phyloP scores from a whole-genome alignment of 2,113 vertebrate genomes.

The Hippocampus barbouri region DNA sequence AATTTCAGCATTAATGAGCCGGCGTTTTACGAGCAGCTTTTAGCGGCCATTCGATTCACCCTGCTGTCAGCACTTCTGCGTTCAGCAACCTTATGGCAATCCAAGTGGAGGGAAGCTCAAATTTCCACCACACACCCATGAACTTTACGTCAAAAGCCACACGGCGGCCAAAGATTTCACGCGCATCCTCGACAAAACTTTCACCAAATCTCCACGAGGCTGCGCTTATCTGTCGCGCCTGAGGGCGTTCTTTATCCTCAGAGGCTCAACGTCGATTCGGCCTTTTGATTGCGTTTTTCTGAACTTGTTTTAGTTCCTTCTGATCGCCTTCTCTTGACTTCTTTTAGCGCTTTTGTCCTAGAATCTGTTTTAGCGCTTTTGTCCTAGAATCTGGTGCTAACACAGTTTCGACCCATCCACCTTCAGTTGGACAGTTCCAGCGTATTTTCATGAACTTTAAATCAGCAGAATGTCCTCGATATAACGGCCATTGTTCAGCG shows the following conservation, averaged over 20 bases:
- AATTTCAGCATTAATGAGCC: not conserved
- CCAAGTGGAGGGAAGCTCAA: not conserved
- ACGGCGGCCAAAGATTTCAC: not conserved
- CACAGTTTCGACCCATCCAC: not conserved
- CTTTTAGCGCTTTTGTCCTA: not conserved
- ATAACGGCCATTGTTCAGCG: constrained; percentile 15
- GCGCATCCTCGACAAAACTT: constrained; percentile 1
- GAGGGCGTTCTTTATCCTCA: constrained; percentile 28
- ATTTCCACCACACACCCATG: not conserved
- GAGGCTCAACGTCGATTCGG: constrained; percentile 44
- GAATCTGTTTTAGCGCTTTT: not conserved
- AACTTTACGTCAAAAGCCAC: constrained; percentile 30
- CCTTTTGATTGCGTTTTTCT: constrained; percentile 32
- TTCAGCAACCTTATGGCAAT: not conserved
- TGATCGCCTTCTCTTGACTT: not conserved
- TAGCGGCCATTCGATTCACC: not conserved
- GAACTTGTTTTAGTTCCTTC: constrained; percentile 10
- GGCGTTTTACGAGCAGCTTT: not conserved
- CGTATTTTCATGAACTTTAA: constrained; percentile 30
- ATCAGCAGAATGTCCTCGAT: constrained; percentile 21
- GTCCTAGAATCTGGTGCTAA: constrained; percentile 1
- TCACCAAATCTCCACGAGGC: constrained; percentile 1
- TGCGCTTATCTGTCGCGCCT: constrained; percentile 27
- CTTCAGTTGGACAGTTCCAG: not conserved
- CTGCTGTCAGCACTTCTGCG: not conserved